Evolutionary conservation across 2,113 vertebrate genomes (phyloP).

Genomic region (Aegotheles bennettii): DNA sequence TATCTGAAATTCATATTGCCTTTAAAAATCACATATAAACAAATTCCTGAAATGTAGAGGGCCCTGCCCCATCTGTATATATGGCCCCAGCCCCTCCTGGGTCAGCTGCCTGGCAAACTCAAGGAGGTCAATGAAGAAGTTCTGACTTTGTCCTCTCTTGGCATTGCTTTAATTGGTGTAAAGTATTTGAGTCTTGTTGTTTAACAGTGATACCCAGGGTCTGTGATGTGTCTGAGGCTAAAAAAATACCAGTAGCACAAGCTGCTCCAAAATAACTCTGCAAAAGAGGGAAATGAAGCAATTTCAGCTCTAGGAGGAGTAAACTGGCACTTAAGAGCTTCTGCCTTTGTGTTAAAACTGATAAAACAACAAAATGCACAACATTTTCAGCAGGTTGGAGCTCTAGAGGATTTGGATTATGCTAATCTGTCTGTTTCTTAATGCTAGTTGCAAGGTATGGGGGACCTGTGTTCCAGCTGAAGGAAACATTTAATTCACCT

Average conservation of each 20-base stretch:
- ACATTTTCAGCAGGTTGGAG: neutral
- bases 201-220: neutral
- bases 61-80: no score
- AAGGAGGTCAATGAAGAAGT: neutral
- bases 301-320: neutral
- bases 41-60: neutral
- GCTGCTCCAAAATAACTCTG: neutral
- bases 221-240: neutral
- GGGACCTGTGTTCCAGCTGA: neutral
- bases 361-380: neutral
- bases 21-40: neutral
- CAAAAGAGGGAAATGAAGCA: neutral
- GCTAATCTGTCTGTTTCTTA: neutral
- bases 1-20: neutral
- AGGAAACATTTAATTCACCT: neutral
- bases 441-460: neutral
- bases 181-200: neutral
- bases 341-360: neutral
- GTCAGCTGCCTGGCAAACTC: neutral
- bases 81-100: neutral
- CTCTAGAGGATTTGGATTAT: neutral
- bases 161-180: neutral
- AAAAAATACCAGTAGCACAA: neutral
- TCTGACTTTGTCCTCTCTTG: neutral
- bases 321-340: neutral